These are phyloP conservation scores for Sebastes flavidus DNA, from an alignment of 2,797 vertebrate species.

Conservation along the genomic window DNA sequence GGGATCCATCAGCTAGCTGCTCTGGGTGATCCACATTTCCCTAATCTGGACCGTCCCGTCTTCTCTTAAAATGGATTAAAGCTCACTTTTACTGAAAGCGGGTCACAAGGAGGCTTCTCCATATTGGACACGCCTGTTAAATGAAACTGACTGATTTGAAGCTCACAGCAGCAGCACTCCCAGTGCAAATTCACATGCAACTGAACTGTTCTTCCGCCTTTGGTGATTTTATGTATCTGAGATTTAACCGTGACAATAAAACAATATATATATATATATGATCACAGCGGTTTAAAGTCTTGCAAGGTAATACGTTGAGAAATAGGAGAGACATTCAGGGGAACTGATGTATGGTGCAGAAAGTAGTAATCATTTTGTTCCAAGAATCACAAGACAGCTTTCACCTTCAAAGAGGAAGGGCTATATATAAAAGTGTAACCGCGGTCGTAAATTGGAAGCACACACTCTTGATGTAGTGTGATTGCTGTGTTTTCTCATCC, in stretches of 20 bases:
- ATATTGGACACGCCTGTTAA: slow-evolving; percentile 45
- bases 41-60: slow-evolving; percentile 68
- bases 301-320: slow-evolving; percentile 6
- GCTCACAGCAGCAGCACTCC: slow-evolving; percentile 10
- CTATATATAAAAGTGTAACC: slow-evolving; percentile 36
- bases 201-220: background rate
- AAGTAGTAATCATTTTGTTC: slow-evolving; percentile 41
- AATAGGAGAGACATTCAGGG: slow-evolving; percentile 15
- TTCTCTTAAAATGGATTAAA: slow-evolving; percentile 71
- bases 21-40: slow-evolving; percentile 68
- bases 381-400: slow-evolving; percentile 49
- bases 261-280: slow-evolving; percentile 11
- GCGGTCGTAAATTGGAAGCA: slow-evolving; percentile 38
- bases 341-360: slow-evolving; percentile 19
- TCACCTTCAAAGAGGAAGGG: slow-evolving; percentile 37
- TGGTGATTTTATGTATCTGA: slow-evolving; percentile 8
- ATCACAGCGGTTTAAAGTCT: slow-evolving; percentile 14
- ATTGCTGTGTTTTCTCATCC: slow-evolving; percentile 46
- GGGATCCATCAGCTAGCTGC: slow-evolving; percentile 67
- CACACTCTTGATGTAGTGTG: slow-evolving; percentile 28
- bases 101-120: slow-evolving; percentile 59
- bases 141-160: slow-evolving; percentile 37
- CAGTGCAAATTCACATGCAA: slow-evolving; percentile 15
- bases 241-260: slow-evolving; percentile 35
- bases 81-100: slow-evolving; percentile 58